Evolutionary conservation across 2,888 invertebrate species (phyloP).

Genomic region (Tachina lurida): DNA sequence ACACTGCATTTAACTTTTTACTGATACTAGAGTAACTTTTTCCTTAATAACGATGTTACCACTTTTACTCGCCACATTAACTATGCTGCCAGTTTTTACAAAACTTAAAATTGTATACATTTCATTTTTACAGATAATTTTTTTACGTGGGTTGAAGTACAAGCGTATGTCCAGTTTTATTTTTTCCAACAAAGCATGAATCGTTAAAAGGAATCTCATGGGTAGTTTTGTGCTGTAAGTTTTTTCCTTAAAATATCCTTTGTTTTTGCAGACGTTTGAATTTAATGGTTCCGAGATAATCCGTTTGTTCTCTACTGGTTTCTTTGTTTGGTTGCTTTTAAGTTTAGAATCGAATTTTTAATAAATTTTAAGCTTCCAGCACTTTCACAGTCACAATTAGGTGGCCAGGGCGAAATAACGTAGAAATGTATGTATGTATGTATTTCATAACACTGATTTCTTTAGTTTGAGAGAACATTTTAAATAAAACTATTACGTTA

Average conservation of each 20-base stretch:
- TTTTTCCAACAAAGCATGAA: not conserved
- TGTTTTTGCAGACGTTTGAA: not conserved
- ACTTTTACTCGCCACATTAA: too few species aligned
- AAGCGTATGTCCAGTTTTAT: not conserved
- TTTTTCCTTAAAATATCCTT: not conserved
- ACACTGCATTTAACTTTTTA: too few species aligned
- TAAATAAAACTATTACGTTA: too few species aligned
- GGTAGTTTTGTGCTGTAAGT: not conserved
- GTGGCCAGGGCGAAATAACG: not conserved
- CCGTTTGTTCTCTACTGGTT: conserved; percentile 3
- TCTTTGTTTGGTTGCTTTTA: conserved; percentile 29
- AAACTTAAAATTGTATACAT: not conserved
- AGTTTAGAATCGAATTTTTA: conserved; percentile 19
- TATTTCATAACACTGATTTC: not conserved
- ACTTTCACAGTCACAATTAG: not conserved
- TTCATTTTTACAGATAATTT: not conserved
- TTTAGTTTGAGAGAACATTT: too few species aligned
- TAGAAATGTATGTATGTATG: not conserved
- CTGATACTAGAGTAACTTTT: too few species aligned
- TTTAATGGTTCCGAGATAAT: conserved; percentile 6
- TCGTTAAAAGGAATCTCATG: not conserved
- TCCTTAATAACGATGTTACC: too few species aligned
- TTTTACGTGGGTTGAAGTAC: not conserved
- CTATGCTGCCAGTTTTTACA: too few species aligned
- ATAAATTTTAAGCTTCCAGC: not conserved